Evolutionary conservation across 2,797 vertebrate genomes (phyloP), one percentile per base, ranked within the genome.

Genomic region (Myripristis jacobus): DNA sequence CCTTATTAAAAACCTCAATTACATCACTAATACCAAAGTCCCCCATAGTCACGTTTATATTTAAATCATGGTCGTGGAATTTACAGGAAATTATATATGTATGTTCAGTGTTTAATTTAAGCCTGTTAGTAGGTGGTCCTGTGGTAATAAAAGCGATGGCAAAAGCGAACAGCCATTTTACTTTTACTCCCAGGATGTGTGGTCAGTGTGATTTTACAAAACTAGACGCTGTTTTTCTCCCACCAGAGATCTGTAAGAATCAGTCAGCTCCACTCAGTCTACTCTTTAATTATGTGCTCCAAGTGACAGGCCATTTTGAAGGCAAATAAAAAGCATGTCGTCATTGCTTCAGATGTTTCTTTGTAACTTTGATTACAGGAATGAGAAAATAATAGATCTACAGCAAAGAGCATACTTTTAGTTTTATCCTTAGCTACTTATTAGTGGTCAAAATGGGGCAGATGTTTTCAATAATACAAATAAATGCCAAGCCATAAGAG

Each of bases 381-480:
- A 91, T 83, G 87, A 84, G 86, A 91, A 93, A 92, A 91, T 92
- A 92, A 93, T 92, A 88, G 87, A 92, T 92, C 85, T 79, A 84
- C 85, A 90, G 91, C 86, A 88, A 87, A 90, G 86, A 73, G 84
- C 75, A 89, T 80, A 81, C 85, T 84, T 88, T 88, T 75, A 90
- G 90, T 92, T 93, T 92, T 92, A 92, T 92, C 83, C 91, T 62
- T 74, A 93, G 79, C 89, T 93, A 83, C 87, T 92, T 94, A 94
- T 95, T 94, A 94, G 94, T 88, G 94, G 93, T 92, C 85, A 88
- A 79, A 89, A 79, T 73, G 74, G 77, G 85, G 83, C 92, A 94
- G 91, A 91, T 94, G 94, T 91, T 94, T 94, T 93, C 91, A 94
- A 94, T 94, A 93, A 92, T 86, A 70, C 82, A 80, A 85, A 83